Conservation (phyloP, 2,113 vertebrate species). For the Charadrius vociferus region DNA sequence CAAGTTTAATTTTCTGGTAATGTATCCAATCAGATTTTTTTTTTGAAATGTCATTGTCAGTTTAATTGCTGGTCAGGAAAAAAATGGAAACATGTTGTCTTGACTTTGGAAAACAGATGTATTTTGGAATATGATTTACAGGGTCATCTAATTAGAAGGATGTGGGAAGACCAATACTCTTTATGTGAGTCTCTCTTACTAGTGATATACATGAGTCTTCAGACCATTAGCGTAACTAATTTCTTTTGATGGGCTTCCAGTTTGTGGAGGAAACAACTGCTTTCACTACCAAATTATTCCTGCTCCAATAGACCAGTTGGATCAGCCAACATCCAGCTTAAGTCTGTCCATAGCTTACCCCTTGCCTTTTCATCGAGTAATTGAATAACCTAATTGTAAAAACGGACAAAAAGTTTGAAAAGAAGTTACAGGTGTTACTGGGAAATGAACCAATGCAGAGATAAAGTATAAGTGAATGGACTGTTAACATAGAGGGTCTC, state of each 20-base stretch:
- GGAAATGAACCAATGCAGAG: background rate
- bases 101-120: background rate
- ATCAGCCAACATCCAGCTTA: background rate
- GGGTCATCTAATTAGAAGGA: background rate
- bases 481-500: background rate
- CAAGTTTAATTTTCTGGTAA: background rate
- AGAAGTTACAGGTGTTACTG: background rate
- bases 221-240: background rate
- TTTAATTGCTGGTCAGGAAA: background rate
- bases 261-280: background rate
- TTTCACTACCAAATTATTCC: background rate
- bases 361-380: background rate
- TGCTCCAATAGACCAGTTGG: background rate
- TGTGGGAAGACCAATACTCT: background rate
- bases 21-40: background rate
- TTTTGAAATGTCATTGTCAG: background rate
- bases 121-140: background rate
- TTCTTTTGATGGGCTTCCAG: background rate
- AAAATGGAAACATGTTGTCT: background rate
- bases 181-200: background rate
- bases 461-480: background rate
- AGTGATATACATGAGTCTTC: background rate
- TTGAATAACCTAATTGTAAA: background rate
- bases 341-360: background rate
- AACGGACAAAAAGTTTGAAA: background rate